Conservation (phyloP, 2,113 vertebrate species). For the Myrmecobius fasciatus region DNA sequence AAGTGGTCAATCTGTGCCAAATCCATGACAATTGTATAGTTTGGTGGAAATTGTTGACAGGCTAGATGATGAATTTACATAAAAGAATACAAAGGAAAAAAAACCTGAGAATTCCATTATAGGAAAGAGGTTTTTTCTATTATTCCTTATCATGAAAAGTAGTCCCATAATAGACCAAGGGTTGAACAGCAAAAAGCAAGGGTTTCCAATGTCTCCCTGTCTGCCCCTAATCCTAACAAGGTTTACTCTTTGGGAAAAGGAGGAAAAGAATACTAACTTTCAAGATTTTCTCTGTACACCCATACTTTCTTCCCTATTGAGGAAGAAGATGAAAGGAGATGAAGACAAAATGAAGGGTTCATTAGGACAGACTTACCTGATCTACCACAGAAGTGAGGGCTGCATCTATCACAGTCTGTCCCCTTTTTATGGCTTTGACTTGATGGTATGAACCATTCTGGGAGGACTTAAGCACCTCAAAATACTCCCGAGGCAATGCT, state of each 20-base stretch:
- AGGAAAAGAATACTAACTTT: neutral
- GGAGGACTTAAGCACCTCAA: constrained; percentile 90
- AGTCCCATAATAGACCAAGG: neutral
- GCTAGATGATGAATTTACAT: neutral
- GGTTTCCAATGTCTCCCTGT: neutral
- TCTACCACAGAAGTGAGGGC: constrained; percentile 90
- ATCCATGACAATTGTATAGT: no score
- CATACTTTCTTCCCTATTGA: neutral
- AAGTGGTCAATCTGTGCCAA: neutral
- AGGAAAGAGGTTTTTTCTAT: neutral
- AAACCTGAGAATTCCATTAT: neutral
- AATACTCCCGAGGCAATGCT: constrained; percentile 87
- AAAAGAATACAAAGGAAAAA: neutral
- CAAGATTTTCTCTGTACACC: neutral
- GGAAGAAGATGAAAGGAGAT: accelerated
- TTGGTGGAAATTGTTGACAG: neutral
- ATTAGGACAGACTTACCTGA: constrained; percentile 84
- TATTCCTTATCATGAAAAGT: neutral
- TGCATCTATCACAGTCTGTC: constrained; percentile 89
- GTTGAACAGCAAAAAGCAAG: neutral
- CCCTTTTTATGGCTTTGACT: constrained; percentile 87
- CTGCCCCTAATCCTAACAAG: neutral
- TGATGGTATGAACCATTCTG: constrained; percentile 93
- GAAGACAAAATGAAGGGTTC: neutral
- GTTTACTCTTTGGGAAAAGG: neutral